Evolutionary conservation across 1,140 invertebrate species (phyloP).

Genomic region (Sesamia nonagrioides): DNA sequence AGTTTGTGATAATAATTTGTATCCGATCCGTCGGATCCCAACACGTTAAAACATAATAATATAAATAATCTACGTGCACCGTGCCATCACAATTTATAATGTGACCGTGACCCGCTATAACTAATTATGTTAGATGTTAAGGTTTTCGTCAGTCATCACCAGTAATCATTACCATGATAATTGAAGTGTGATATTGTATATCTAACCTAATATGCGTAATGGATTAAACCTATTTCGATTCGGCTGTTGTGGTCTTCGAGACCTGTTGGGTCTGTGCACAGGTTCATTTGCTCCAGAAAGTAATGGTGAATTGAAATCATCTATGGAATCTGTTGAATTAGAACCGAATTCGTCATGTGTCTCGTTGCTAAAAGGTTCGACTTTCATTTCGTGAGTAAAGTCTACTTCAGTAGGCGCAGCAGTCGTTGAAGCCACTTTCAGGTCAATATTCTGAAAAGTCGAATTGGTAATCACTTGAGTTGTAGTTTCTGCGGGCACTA

Average conservation of each 20-base stretch:
- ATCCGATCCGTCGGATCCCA: slow-evolving; percentile 10
- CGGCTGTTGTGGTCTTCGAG: slow-evolving; percentile 70
- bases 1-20: slow-evolving; percentile 9
- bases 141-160: slow-evolving; percentile 49
- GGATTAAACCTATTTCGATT: slow-evolving; percentile 82
- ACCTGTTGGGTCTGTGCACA: slow-evolving; percentile 74
- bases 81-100: slow-evolving; percentile 74
- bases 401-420: not conserved
- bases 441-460: not conserved
- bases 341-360: slow-evolving; percentile 28
- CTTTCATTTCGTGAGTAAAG: not conserved
- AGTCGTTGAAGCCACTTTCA: not conserved
- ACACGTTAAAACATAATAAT: slow-evolving; percentile 43
- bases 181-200: slow-evolving; percentile 55
- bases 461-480: not conserved
- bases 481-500: not conserved
- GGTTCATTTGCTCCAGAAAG: slow-evolving; percentile 80
- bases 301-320: slow-evolving; percentile 80
- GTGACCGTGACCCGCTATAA: slow-evolving; percentile 59
- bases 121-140: slow-evolving; percentile 57
- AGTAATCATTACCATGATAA: slow-evolving; percentile 68
- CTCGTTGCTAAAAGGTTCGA: not conserved
- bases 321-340: slow-evolving; percentile 62
- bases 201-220: slow-evolving; percentile 84
- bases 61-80: slow-evolving; percentile 74